A percentile compares a stretch with the other conserved stretches of the same genome.
phyloP scores from a whole-genome alignment of 2,113 vertebrate species.

The Crocuta crocuta region DNA sequence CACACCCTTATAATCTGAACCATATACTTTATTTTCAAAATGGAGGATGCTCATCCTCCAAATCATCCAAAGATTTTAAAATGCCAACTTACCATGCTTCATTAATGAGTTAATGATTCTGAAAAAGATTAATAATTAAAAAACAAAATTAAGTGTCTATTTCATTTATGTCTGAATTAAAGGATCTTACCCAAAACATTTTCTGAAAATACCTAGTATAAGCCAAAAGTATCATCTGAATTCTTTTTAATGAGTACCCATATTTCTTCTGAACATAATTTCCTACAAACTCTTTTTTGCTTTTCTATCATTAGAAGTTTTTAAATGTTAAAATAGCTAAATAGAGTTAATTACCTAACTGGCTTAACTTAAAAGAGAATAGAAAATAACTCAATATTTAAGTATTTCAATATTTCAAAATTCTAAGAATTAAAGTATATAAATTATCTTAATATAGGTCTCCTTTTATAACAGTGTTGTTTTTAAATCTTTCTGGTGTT shows the following conservation, averaged over 20 bases:
- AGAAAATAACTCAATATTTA: slow-evolving; percentile 35
- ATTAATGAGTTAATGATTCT: slow-evolving; percentile 33
- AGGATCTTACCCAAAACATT: background rate
- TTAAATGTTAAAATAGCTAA: slow-evolving; percentile 46
- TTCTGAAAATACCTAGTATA: background rate
- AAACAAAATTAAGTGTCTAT: slow-evolving; percentile 49
- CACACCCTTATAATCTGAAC: background rate
- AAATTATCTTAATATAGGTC: background rate
- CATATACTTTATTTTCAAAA: slow-evolving; percentile 22
- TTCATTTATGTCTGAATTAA: slow-evolving; percentile 42
- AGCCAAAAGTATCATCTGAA: background rate
- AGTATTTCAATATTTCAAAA: slow-evolving; percentile 66
- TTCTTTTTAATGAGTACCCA: background rate
- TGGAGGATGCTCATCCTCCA: background rate
- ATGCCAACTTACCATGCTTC: slow-evolving; percentile 78
- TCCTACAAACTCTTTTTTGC: background rate
- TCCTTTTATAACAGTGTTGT: background rate
- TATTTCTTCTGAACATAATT: slow-evolving; percentile 3
- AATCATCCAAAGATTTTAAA: background rate
- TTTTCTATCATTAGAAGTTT: background rate
- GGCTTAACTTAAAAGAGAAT: slow-evolving; percentile 16
- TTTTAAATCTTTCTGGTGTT: background rate
- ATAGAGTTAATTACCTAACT: background rate
- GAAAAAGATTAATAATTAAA: slow-evolving; percentile 55
- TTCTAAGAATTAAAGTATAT: slow-evolving; percentile 40